Percentiles rank a stretch among this genome's conserved stretches.
phyloP scores from a whole-genome alignment of 2,888 invertebrate species.

The Melinopterus prodromus region DNA sequence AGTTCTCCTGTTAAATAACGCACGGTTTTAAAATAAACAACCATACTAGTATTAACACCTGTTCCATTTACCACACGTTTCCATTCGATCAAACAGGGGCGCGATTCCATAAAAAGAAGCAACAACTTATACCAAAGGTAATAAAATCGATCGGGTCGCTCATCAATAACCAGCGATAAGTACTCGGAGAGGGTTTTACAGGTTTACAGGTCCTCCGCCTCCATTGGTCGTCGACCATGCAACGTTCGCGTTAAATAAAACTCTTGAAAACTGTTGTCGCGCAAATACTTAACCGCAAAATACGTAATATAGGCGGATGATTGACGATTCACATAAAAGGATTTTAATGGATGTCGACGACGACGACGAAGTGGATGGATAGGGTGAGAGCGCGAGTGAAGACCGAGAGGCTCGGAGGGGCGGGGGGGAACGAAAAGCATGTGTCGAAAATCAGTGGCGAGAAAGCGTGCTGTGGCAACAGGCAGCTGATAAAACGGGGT shows the following conservation, averaged over 20 bases:
- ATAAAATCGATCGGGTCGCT: neutral
- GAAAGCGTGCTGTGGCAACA: constrained; percentile 30
- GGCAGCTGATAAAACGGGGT: constrained; percentile 31
- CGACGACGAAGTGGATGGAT: constrained; percentile 13
- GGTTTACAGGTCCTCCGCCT: neutral
- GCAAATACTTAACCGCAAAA: constrained; percentile 23
- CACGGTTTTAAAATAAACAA: too few species aligned
- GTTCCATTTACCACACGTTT: neutral
- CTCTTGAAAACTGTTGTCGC: constrained; percentile 13
- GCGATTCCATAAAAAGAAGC: constrained; percentile 4
- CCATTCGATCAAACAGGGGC: neutral
- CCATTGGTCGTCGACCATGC: neutral
- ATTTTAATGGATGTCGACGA: constrained; percentile 22
- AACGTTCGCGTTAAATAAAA: neutral
- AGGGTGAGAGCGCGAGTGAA: neutral
- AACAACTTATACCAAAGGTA: neutral
- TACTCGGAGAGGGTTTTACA: neutral
- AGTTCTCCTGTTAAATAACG: too few species aligned
- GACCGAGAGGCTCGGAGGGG: constrained; percentile 7
- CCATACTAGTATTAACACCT: neutral
- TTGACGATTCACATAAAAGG: constrained; percentile 24
- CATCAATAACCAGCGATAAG: neutral
- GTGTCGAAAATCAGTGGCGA: constrained; percentile 32
- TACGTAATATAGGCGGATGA: constrained; percentile 24
- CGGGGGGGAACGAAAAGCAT: constrained; percentile 25